Evolutionary conservation across 2,888 invertebrate genomes (phyloP), one percentile per base, ranked within the genome.

Genomic region (Thera obeliscata): DNA sequence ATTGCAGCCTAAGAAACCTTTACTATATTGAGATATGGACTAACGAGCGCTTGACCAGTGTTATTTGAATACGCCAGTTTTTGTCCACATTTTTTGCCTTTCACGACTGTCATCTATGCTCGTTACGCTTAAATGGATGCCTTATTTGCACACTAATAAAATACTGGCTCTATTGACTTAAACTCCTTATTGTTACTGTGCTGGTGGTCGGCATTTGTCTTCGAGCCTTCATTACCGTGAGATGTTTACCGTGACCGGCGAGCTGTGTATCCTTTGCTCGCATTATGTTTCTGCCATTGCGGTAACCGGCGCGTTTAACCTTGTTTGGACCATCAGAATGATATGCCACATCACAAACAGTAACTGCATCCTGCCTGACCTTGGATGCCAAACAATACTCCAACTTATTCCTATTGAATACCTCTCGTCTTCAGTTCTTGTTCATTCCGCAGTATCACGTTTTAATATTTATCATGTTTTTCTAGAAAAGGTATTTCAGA

Each of bases 181-280:
- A 72, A 75, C 71, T 75, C 78, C 71, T 76, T 76, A 79, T 80
- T 75, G 76, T 75, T 69, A 75, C 74, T 72, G 76, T 81, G 81
- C 77, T 80, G 85, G 81, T 85, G 83, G 84, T 82, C 81, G 76
- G 72, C 78, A 84, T 85, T 81, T 80, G 79, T 83, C 83, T 80
- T 78, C 78, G 83, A 84, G 81, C 77, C 81, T 81, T 79, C 76
- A 86, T 86, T 85, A 86, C 83, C 83, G 83, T 82, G 75, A 88
- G 86, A 84, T 59, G 91, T 88, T 88, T 73, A 81, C 92, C 92
- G 78, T 91, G 92, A 91, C 91, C 91, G 82, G 81, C 83, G 81
- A 71, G 60, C 75, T 85, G 63, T 69, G 66, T 84, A 82, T 85
- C 85, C 81, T 86, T 83, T 81, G 81, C 80, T 80, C 80, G 81